Evolutionary conservation across 1,140 invertebrate genomes (phyloP), one percentile per base, ranked within the genome.

Genomic region (Calliopsis andreniformis): DNA sequence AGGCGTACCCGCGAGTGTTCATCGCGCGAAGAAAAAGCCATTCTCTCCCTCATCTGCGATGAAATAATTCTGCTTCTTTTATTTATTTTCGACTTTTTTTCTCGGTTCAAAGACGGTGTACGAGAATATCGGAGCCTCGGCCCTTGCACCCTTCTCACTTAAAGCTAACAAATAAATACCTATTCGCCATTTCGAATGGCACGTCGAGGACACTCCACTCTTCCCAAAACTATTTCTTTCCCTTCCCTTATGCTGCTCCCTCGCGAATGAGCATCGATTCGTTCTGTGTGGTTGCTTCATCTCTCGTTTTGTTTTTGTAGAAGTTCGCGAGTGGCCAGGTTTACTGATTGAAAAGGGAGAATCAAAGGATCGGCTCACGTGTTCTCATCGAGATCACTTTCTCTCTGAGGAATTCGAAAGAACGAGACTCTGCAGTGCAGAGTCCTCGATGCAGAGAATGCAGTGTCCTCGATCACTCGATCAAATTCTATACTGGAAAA

Each of bases 81-180:
- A 8, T 32, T n/a, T 14, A 0, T 25, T 47, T 18, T 20, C 18
- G 5, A 12, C 7, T 58, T 23, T 1, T 63, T 28, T 18, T 18
- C 28, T 43, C 23, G 47, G 2, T 49, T 55, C 14, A 63, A 72
- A 71, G 69, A 66, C 39, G 62, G 53, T 68, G n/a, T 64, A n/a
- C 68, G 63, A 51, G 56, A 49, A 69, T 61, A 42, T 63, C 23
- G 32, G 59, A 64, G 20, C 28, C 64, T 55, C 61, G 63, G 62
- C 71, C 63, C 30, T 25, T 84, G 82, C 82, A 84, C 71, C 79
- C 76, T 84, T 79, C 68, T 59, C 67, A 55, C 73, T 84, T 82
- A 82, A 55, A 78, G 43, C 70, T 82, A 82, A 32, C 66, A 45
- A 76, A 84, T 84, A 79, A 84, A 82, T 84, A 84, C 63, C 55